phyloP scores from a whole-genome alignment of 2,888 invertebrate genomes.

The Leptinotarsa peninsularis region DNA sequence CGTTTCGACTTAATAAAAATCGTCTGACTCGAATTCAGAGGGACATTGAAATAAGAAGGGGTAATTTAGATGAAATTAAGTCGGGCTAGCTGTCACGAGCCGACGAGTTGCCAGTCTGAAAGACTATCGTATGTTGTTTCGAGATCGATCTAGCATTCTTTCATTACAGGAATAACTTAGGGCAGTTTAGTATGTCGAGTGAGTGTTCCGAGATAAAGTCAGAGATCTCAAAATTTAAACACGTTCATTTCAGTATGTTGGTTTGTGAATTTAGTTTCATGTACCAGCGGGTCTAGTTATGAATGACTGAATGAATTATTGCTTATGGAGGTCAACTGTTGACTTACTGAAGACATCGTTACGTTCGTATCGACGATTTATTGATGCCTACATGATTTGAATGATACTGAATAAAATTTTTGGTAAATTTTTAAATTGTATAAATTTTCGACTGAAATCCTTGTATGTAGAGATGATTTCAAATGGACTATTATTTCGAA shows the following conservation, averaged over 20 bases:
- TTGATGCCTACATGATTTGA: too few species aligned
- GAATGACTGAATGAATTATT: neutral
- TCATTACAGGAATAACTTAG: conserved; percentile 3
- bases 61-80: conserved; percentile 33
- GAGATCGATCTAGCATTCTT: conserved; percentile 16
- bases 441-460: too few species aligned
- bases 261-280: neutral
- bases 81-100: conserved; percentile 25
- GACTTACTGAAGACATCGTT: too few species aligned
- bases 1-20: conserved; percentile 29
- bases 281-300: neutral
- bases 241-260: neutral
- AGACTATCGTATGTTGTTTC: conserved; percentile 2
- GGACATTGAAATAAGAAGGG: conserved; percentile 31
- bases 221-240: neutral
- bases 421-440: too few species aligned
- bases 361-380: too few species aligned
- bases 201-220: neutral
- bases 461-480: too few species aligned
- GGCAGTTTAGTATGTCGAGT: neutral
- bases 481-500: too few species aligned
- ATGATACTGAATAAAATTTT: too few species aligned
- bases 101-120: conserved; percentile 20
- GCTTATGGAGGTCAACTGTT: too few species aligned
- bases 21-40: conserved; percentile 8